These are phyloP conservation scores for Castor canadensis DNA, from an alignment of 2,113 vertebrate genomes.

Conservation along the genomic window DNA sequence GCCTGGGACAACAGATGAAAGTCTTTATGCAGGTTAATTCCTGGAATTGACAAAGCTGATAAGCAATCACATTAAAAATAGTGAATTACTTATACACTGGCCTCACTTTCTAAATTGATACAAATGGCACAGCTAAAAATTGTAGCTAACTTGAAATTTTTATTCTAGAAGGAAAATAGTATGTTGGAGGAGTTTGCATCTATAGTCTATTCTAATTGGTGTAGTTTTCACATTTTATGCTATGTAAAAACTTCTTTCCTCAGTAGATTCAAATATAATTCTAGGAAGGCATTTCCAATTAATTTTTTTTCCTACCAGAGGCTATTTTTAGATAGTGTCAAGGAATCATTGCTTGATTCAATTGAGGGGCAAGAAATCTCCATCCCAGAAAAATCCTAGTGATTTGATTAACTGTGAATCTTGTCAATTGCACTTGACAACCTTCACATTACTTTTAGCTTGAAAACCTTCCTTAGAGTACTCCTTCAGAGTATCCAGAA, in stretches of 20 bases:
- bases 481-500: neutral
- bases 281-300: constrained; percentile 12
- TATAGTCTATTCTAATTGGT: neutral
- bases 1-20: neutral
- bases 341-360: neutral
- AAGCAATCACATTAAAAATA: neutral
- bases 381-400: neutral
- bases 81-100: neutral
- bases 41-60: neutral
- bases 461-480: constrained; percentile 29
- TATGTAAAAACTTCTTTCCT: neutral
- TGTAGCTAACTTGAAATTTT: constrained; percentile 12
- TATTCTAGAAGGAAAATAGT: neutral
- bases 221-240: neutral
- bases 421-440: neutral
- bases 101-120: constrained; percentile 20
- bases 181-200: neutral
- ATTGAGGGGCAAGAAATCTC: constrained; percentile 20
- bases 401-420: neutral
- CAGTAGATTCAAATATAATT: constrained; percentile 51
- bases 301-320: neutral
- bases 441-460: neutral
- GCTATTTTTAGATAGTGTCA: constrained; percentile 3
- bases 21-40: neutral
- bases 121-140: neutral